A percentile compares a stretch with the other conserved stretches of the same genome.
These are phyloP conservation scores for Paelopatides confundens DNA, from an alignment of 53 echinoderm and acorn worm genomes.

Conservation along the genomic window DNA sequence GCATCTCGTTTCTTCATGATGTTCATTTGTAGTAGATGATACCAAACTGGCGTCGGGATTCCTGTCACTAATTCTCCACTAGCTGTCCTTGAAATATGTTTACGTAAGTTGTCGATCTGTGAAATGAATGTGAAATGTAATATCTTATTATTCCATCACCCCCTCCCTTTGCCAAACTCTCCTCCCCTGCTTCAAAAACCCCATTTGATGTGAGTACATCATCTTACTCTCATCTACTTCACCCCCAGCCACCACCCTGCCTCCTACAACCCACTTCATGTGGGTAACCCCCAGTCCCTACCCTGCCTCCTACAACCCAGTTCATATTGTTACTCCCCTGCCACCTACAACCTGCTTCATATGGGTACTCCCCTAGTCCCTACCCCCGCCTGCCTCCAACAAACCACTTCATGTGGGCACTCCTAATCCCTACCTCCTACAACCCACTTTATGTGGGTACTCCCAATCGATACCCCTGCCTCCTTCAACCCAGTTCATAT, in stretches of 20 bases:
- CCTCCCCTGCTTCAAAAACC: too few relatives aligned
- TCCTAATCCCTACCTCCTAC: slow-evolving; percentile 6
- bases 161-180: too few relatives aligned
- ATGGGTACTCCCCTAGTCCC: not conserved
- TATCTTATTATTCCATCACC: too few relatives aligned
- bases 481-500: not conserved
- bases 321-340: slow-evolving; percentile 1
- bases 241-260: too few relatives aligned
- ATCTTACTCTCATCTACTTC: too few relatives aligned
- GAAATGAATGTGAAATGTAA: not conserved
- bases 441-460: slow-evolving; percentile 3
- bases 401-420: not conserved
- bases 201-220: too few relatives aligned
- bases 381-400: too few relatives aligned
- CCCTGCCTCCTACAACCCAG: not conserved
- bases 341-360: not conserved
- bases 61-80: slow-evolving; percentile 11
- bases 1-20: not conserved
- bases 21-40: not conserved
- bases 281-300: too few relatives aligned
- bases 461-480: too few relatives aligned
- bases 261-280: too few relatives aligned
- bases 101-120: slow-evolving; percentile 20
- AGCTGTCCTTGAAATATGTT: slow-evolving; percentile 17
- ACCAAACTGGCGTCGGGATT: not conserved